These are phyloP conservation scores for Leptosomus discolor DNA, from an alignment of 2,113 vertebrate genomes.

Conservation along the genomic window DNA sequence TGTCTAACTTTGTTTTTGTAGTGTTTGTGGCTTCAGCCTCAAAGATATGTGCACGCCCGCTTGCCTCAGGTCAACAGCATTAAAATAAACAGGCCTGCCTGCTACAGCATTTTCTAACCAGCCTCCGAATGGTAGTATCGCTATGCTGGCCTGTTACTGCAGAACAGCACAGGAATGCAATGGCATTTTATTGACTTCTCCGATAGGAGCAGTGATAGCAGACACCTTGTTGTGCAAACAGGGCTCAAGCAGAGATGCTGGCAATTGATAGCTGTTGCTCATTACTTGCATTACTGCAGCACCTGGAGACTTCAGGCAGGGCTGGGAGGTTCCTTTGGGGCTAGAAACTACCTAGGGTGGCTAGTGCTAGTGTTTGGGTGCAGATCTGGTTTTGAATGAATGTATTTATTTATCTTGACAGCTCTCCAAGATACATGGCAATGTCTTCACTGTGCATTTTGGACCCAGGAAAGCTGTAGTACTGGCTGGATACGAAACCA, in stretches of 20 bases:
- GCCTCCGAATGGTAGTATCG: not conserved
- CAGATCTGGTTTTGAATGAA: not conserved
- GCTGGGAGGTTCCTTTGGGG: not conserved
- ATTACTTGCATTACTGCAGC: not conserved
- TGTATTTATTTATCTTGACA: not conserved
- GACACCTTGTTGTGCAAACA: conserved; percentile 63
- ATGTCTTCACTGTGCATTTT: conserved; percentile 79
- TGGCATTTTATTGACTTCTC: not conserved
- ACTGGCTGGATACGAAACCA: conserved; percentile 77
- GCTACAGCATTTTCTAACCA: not conserved
- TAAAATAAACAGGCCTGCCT: conserved; percentile 46
- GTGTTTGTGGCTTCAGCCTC: conserved; percentile 37
- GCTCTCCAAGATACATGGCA: conserved; percentile 83
- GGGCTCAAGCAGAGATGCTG: conserved; percentile 29
- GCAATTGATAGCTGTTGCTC: not conserved
- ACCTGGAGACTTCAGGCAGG: not conserved
- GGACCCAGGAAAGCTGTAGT: conserved; percentile 78
- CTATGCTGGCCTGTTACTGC: conserved; percentile 12
- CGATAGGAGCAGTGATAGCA: conserved; percentile 38
- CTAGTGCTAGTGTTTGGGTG: not conserved
- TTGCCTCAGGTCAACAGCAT: conserved; percentile 36
- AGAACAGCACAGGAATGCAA: conserved; percentile 45
- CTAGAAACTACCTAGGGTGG: not conserved
- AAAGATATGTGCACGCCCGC: not conserved
- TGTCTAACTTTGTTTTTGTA: conserved; percentile 13